Evolutionary conservation across 2,888 invertebrate species (phyloP).

Genomic region (Stramonita haemastoma): DNA sequence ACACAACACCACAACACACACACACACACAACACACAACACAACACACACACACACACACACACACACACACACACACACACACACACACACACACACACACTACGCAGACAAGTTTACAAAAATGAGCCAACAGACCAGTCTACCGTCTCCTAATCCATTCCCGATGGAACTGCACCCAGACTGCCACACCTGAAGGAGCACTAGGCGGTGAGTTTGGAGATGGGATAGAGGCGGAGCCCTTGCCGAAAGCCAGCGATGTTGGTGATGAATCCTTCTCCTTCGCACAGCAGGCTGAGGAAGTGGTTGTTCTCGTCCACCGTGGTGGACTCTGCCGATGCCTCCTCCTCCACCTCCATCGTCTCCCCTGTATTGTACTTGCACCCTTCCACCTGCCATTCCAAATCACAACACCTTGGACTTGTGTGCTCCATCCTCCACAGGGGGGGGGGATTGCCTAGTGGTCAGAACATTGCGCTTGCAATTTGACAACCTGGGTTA

Average conservation of each 20-base stretch:
- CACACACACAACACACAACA: too few species aligned
- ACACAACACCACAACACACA: not conserved
- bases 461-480: too few species aligned
- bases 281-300: not conserved
- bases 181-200: too few species aligned
- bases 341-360: not conserved
- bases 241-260: not conserved
- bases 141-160: too few species aligned
- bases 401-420: not conserved
- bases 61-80: not conserved
- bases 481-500: too few species aligned
- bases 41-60: not conserved
- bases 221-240: not conserved
- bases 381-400: constrained; percentile 20
- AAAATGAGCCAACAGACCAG: too few species aligned
- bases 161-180: too few species aligned
- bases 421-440: too few species aligned
- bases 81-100: not conserved
- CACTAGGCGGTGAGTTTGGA: not conserved
- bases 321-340: not conserved
- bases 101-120: too few species aligned
- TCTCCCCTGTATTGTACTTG: not conserved
- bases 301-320: not conserved
- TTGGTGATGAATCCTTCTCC: not conserved
- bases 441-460: too few species aligned